Base-by-base conservation (phyloP, 2,888 invertebrate species). In the Xylophagus ater region DNA sequence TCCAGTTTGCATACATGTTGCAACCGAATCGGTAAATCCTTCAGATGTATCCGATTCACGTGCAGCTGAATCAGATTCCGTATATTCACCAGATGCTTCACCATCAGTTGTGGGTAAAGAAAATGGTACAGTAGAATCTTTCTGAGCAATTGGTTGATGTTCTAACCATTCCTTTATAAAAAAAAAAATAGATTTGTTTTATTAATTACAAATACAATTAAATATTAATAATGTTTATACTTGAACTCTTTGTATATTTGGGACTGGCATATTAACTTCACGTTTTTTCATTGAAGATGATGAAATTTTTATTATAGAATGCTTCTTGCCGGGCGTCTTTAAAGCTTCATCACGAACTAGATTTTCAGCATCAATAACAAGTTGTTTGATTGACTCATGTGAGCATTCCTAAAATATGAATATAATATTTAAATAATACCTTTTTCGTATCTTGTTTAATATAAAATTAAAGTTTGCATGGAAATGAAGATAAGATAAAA, bases 51-150 rank as follows among this genome's bases (percentile, higher is more conserved):
- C 71, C 1, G 84, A 82, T 34, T 74, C 76, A 23, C 64, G 64
- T 45, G 81, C 81, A 35, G 75, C 51, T 13, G 63, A 63, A 49
- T 64, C 64, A 3, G 62, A 59, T 51, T 65, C 64, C 29, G 88
- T 88, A 49, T 85, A 87, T 64, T 89, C 89, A 10, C 87, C 86
- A 42, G 88, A 89, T 0, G 89, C 89, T 58, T 89, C 89, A 60
- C 87, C 88, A 62, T 65, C 65, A 40, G 63, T 64, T 29, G 54
- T 49, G 20, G 50, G 48, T 13, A 43, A 38, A 7, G 50, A 47
- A 12, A 29, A 10, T 28, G 39, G 26, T 14, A 34, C 28, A 15
- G 23, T 20, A 12, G 20, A 39, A 18, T 40, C 41, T 25, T 40
- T 43, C 25, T 53, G 52, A 5, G 54, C 53, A 9, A 53, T 44